Conservation (phyloP, 2,888 invertebrate genomes). For the Microdon myrmicae region DNA sequence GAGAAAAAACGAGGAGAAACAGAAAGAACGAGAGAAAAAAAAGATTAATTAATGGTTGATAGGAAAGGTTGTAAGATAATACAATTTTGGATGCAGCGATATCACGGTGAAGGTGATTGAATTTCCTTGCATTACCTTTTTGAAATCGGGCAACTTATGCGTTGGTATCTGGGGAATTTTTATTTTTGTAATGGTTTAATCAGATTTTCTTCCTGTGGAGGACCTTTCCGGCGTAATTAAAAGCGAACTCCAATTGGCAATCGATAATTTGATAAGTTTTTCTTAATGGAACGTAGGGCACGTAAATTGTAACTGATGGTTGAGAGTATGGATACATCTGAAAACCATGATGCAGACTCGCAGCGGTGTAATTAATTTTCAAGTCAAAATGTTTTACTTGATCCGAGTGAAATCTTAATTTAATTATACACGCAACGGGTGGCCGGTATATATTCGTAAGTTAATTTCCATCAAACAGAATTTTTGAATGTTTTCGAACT, state of each 20-base stretch:
- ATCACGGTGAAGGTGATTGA: neutral
- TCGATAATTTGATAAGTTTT: conserved; percentile 26
- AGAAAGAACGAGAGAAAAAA: neutral
- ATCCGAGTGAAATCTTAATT: too few species aligned
- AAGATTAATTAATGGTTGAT: conserved; percentile 24
- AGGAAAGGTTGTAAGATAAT: conserved; percentile 6
- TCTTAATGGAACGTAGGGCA: conserved; percentile 11
- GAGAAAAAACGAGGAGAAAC: neutral
- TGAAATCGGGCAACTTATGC: neutral
- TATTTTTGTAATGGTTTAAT: conserved; percentile 23
- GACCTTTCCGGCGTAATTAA: conserved; percentile 16
- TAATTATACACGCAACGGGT: too few species aligned
- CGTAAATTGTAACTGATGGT: conserved; percentile 3
- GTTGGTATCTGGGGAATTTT: conserved; percentile 3
- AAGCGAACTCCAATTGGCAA: conserved; percentile 13
- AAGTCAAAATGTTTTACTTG: too few species aligned
- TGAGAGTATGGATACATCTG: conserved; percentile 8
- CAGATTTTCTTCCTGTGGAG: conserved; percentile 10
- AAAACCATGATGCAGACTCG: too few species aligned
- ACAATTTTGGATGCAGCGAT: neutral
- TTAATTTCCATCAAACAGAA: too few species aligned
- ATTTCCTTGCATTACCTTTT: neutral
- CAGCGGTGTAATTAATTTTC: too few species aligned
- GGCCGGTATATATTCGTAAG: too few species aligned
- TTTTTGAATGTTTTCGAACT: too few species aligned